phyloP scores from a whole-genome alignment of 2,113 vertebrate genomes.

The Paradisaea rubra region DNA sequence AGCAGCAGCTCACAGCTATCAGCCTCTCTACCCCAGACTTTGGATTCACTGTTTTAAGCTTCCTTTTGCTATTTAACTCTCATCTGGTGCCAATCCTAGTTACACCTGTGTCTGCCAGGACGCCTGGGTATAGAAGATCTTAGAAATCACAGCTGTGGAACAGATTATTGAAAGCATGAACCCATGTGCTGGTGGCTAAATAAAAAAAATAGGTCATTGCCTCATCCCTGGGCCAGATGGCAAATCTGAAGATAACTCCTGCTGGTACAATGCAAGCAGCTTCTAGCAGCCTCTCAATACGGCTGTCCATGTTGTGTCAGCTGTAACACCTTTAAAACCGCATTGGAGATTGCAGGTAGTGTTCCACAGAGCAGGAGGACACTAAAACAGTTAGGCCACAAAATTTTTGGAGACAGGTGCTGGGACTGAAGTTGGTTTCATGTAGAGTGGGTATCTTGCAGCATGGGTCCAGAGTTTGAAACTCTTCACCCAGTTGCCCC shows the following conservation, averaged over 20 bases:
- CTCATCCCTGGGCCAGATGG: not conserved
- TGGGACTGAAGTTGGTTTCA: accelerated
- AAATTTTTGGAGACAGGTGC: not conserved
- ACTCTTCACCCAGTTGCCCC: not conserved
- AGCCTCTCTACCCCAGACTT: not conserved
- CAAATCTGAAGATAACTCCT: not conserved
- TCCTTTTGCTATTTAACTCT: not conserved
- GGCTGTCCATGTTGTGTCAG: not conserved
- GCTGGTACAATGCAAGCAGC: not conserved
- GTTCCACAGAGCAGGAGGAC: not conserved
- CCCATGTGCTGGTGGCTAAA: not conserved
- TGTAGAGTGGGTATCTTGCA: not conserved
- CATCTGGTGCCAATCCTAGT: not conserved
- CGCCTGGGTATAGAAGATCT: not conserved
- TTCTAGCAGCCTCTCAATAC: not conserved
- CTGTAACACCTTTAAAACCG: not conserved
- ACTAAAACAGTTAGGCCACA: not conserved
- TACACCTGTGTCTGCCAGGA: not conserved
- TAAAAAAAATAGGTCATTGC: not conserved
- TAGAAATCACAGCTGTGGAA: not conserved
- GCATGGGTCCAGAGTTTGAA: not conserved
- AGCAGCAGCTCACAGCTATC: not conserved
- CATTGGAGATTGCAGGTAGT: not conserved
- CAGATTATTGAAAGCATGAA: not conserved
- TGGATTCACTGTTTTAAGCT: not conserved